Evolutionary conservation across 2,797 vertebrate species (phyloP), one percentile per base, ranked within the genome.

Genomic region (Sebastes diploproa): DNA sequence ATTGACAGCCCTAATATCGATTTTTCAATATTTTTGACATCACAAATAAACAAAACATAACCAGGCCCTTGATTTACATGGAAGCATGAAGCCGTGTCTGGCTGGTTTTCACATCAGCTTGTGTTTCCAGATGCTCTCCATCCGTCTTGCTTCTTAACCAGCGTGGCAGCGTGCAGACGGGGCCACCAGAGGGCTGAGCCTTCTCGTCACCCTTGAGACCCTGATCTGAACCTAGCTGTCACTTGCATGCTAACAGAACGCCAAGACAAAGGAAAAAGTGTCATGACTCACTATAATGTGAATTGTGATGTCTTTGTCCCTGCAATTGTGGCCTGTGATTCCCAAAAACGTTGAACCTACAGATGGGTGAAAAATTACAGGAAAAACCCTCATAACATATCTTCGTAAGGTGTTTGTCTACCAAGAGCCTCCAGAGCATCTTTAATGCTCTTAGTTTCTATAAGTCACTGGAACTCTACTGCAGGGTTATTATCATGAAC

Each of bases 141-240:
- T 87, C 82, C 7, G 58, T 81, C 75, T 80, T 72, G 67, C 80
- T 67, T 72, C 68, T 85, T 75, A 84, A 81, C 56, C 75, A 58
- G 59, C 42, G 11, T 63, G 72, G 50, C 72, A 72, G 63, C 25
- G 5, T 30, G 22, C 76, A 81, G 74, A 42, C 14, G 22, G 20
- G 36, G 61, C 56, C 20, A 58, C 32, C 77, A 27, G n/a, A 75
- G 63, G 69, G 80, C 66, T 71, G 34, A 75, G 68, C 70, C 76
- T 81, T 52, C 10, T 54, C 5, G 16, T 89, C 78, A 80, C 72
- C 55, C 34, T 10, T 46, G 11, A 55, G 59, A 76, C 50, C 70
- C 32, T 27, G 46, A 68, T 71, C 68, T 70, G 54, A 74, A 75
- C 61, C 36, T 7, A 66, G 66, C 78, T 83, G 85, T 81, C 81